Evolutionary conservation across 1,140 invertebrate species (phyloP), one percentile per base, ranked within the genome.

Genomic region (Lycorma delicatula): DNA sequence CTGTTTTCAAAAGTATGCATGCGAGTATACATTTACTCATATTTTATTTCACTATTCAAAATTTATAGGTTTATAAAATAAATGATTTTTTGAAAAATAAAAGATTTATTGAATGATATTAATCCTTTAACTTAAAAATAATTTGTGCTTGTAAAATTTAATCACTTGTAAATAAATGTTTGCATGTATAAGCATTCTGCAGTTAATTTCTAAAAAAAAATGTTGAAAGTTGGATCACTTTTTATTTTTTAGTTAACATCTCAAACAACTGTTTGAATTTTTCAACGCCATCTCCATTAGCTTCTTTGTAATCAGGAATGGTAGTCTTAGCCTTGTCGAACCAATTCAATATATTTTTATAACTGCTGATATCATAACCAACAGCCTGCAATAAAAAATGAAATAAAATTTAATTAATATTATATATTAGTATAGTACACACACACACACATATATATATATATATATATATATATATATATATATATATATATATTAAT

Each of bases 291-390:
- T 50, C 56, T 47, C 68, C 64, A 59, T 77, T 75, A 27, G 71
- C 29, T 44, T 74, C 71, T 29, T 55, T 50, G 28, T 63, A 65
- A 26, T 50, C 60, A 5, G 38, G 47, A 7, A 65, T 13, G 1
- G 52, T 29, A 9, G 41, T 48, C 48, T 61, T 52, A 13, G n/a
- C 18, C 27, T 64, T 66, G 3, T 61, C 60, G 46, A 74, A 57
- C 72, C 76, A 78, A 0, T 54, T 59, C 0, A 59, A 46, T 9
- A 78, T 66, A 47, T 74, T 72, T 1, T 65, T 56, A 56, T 67
- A 72, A 28, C 66, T 67, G 4, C 67, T 54, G 13, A 75, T 53
- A 53, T 69, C 64, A 28, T 66, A 65, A 7, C 68, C 69, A 18
- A 67, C 61, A 16, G 68, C 70, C 68, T 75, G 48, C 4, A 59